Conservation (phyloP, 2,113 vertebrate species). For the Gambusia affinis region DNA sequence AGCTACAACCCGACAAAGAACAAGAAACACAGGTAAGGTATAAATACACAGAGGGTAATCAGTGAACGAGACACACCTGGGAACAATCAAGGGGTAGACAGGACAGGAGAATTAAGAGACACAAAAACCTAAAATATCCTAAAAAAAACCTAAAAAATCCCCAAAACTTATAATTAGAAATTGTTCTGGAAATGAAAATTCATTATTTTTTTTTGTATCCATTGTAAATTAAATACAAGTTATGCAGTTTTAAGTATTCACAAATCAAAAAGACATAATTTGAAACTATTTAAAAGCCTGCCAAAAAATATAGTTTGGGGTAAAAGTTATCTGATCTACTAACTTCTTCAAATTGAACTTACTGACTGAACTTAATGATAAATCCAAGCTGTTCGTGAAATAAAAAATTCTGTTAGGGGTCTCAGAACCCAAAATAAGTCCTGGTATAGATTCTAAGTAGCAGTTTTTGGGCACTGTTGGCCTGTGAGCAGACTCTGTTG, state of each 20-base stretch:
- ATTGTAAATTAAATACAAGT: no score
- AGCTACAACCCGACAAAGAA: no score
- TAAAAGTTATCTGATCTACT: background rate
- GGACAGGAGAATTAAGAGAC: no score
- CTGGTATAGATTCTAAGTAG: constrained; percentile 6
- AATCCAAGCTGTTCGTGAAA: background rate
- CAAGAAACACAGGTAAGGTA: no score
- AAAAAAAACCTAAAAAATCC: no score
- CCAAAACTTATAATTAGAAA: no score
- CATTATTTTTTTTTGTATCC: no score
- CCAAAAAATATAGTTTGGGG: background rate
- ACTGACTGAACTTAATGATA: background rate
- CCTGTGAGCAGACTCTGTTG: constrained; percentile 34
- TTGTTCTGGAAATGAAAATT: no score
- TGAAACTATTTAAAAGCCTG: background rate
- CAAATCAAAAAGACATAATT: background rate
- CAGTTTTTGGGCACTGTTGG: constrained; percentile 9
- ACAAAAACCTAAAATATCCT: no score
- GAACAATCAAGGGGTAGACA: no score
- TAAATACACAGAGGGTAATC: no score
- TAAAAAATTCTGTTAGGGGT: background rate
- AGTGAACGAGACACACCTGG: no score
- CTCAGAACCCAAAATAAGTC: constrained; percentile 2
- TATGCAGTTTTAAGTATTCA: background rate
- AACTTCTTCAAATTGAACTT: background rate